These are phyloP conservation scores for Melanotaenia parkinsoni DNA, from an alignment of 2,797 vertebrate genomes.

Conservation along the genomic window DNA sequence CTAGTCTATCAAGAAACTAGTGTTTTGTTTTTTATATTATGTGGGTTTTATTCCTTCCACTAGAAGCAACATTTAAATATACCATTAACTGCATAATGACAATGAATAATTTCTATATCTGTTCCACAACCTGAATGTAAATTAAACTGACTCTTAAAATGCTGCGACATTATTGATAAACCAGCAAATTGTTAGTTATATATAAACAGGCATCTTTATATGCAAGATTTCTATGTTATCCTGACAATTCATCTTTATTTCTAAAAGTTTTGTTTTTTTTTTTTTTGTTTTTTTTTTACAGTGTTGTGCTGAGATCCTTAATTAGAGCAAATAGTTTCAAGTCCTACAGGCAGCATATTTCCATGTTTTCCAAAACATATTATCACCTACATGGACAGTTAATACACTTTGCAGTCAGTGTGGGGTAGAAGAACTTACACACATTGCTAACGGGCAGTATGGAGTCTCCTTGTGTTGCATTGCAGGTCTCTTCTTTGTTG, in stretches of 20 bases:
- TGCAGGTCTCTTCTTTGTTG: background rate
- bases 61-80: background rate
- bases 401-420: background rate
- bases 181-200: too few relatives aligned
- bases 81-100: background rate
- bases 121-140: background rate
- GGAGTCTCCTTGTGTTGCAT: slow-evolving; percentile 31
- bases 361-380: background rate
- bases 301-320: background rate
- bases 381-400: background rate
- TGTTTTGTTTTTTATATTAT: background rate
- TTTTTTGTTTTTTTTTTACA: background rate
- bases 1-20: background rate
- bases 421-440: background rate
- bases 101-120: background rate
- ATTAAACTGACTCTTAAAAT: background rate
- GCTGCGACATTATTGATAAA: background rate
- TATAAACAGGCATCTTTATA: too few relatives aligned
- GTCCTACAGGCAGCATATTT: background rate
- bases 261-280: too few relatives aligned
- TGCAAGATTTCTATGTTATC: too few relatives aligned
- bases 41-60: background rate
- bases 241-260: too few relatives aligned
- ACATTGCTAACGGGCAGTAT: background rate
- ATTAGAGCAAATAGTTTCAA: background rate